Conservation (phyloP, 2,797 vertebrate genomes). For the Orestias chungarensis region DNA sequence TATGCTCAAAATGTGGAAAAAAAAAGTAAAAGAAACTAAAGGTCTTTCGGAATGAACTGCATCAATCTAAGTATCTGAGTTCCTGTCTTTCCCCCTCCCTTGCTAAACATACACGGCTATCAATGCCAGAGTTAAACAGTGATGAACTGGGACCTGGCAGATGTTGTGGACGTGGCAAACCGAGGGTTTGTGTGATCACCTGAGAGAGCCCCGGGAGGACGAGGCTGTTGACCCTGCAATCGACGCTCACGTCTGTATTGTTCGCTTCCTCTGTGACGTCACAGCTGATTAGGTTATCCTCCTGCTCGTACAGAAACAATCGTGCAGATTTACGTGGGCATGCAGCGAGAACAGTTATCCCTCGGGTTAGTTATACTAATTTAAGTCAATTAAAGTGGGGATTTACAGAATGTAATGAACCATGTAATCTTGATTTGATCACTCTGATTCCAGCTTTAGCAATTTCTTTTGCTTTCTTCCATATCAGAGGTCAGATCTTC, state of each 20-base stretch:
- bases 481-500: not conserved
- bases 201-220: slow-evolving; percentile 83
- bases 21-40: not conserved
- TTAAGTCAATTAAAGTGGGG: not conserved
- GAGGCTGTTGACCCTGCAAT: slow-evolving; percentile 86
- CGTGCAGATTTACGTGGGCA: not conserved
- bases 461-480: not conserved
- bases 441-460: not conserved
- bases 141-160: no score
- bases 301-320: slow-evolving; percentile 70
- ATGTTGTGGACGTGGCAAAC: not conserved
- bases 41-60: not conserved
- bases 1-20: not conserved
- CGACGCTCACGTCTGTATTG: slow-evolving; percentile 69
- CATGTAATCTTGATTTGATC: not conserved
- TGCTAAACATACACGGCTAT: not conserved
- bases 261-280: slow-evolving; percentile 82
- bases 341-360: not conserved
- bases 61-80: no score
- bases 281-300: slow-evolving; percentile 87
- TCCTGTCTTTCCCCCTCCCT: no score
- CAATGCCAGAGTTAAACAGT: not conserved
- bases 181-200: slow-evolving; percentile 67
- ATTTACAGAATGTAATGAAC: not conserved
- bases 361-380: not conserved